Evolutionary conservation across 2,888 invertebrate species (phyloP).

Genomic region (Lymantria monacha): DNA sequence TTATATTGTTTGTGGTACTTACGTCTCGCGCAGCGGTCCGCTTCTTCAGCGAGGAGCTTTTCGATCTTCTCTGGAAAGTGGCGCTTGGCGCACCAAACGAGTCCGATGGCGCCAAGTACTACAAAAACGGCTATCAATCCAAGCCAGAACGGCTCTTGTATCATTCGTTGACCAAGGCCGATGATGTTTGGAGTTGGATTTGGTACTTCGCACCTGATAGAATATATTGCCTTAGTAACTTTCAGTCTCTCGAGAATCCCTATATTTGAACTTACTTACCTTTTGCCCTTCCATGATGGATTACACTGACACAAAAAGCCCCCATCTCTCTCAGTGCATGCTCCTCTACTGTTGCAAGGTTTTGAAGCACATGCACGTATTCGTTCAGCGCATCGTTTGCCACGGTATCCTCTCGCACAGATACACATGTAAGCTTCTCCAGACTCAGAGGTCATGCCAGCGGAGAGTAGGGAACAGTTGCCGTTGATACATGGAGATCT

Average conservation of each 20-base stretch:
- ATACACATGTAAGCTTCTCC: constrained; percentile 81
- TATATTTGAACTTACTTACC: constrained; percentile 37
- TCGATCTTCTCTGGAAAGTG: constrained; percentile 94
- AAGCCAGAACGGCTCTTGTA: constrained; percentile 94
- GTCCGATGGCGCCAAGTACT: constrained; percentile 89
- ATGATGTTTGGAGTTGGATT: constrained; percentile 77
- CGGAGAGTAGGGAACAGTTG: constrained; percentile 78
- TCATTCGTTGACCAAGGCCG: constrained; percentile 88
- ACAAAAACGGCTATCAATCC: constrained; percentile 92
- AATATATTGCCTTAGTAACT: neutral
- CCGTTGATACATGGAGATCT: constrained; percentile 86
- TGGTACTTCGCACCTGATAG: constrained; percentile 86
- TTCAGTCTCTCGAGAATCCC: neutral
- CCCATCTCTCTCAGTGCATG: constrained; percentile 86
- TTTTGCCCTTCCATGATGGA: constrained; percentile 87
- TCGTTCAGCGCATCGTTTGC: constrained; percentile 82
- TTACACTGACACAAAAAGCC: constrained; percentile 88
- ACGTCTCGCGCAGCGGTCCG: constrained; percentile 87
- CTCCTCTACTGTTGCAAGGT: constrained; percentile 89
- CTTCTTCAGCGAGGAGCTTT: constrained; percentile 90
- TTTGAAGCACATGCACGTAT: constrained; percentile 86
- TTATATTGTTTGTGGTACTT: constrained; percentile 48
- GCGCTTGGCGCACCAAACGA: constrained; percentile 92
- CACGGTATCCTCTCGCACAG: constrained; percentile 81
- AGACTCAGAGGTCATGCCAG: constrained; percentile 36